A percentile compares a stretch with the other conserved stretches of the same genome.
Evolutionary conservation across 2,113 vertebrate genomes (phyloP).

Genomic region (Apaloderma vittatum): DNA sequence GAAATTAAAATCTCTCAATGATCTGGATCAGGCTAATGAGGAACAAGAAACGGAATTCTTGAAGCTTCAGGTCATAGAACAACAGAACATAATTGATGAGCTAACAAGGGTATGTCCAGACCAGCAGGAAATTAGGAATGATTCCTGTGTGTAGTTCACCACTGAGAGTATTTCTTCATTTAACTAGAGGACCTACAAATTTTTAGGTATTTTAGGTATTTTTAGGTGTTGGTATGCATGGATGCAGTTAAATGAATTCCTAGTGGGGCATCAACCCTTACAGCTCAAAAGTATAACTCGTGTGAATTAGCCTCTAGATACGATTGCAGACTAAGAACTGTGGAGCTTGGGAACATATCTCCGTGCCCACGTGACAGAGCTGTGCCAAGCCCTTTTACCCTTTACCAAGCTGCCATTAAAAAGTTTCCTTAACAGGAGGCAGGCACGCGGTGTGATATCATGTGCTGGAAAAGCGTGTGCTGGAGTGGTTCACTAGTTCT

Average conservation of each 20-base stretch:
- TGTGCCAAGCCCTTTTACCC: neutral
- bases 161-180: neutral
- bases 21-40: slow-evolving; percentile 96
- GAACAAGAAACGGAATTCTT: slow-evolving; percentile 98
- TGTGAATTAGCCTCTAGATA: neutral
- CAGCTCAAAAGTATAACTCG: neutral
- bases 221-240: neutral
- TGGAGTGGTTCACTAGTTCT: neutral
- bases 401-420: neutral
- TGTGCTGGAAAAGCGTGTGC: neutral
- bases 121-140: neutral
- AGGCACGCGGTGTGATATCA: rapidly evolving
- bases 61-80: slow-evolving; percentile 97
- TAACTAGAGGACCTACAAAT: neutral
- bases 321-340: neutral
- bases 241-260: neutral
- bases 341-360: neutral
- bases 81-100: slow-evolving; percentile 93
- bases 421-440: neutral
- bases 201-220: neutral
- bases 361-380: neutral
- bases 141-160: neutral
- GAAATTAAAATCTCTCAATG: slow-evolving; percentile 96
- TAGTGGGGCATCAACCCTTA: neutral
- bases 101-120: slow-evolving; percentile 82